Evolutionary conservation across 2,888 invertebrate species (phyloP).

Genomic region (Octodonta nipae): DNA sequence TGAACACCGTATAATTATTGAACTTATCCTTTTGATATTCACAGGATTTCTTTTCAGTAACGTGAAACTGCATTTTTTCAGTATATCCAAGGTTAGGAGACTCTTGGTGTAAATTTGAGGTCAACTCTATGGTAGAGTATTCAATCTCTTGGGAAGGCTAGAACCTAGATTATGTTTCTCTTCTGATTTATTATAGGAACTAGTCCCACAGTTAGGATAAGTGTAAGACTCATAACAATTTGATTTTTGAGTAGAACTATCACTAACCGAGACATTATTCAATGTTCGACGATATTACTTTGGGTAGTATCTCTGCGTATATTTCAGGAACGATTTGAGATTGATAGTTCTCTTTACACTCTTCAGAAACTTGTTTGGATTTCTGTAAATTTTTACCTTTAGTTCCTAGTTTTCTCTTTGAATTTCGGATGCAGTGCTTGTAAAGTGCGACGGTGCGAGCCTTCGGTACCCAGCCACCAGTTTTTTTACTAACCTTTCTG

Average conservation of each 20-base stretch:
- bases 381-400: slow-evolving; percentile 8
- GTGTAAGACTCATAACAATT: slow-evolving; percentile 22
- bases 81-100: slow-evolving; percentile 18
- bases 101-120: slow-evolving; percentile 22
- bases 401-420: slow-evolving; percentile 15
- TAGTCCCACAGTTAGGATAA: slow-evolving; percentile 13
- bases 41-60: slow-evolving; percentile 24
- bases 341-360: slow-evolving; percentile 31
- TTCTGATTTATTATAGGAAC: no score
- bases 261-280: slow-evolving; percentile 8
- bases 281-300: slow-evolving; percentile 5
- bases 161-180: no score
- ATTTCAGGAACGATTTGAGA: slow-evolving; percentile 32
- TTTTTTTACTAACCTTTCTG: slow-evolving; percentile 18
- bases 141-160: slow-evolving; percentile 26
- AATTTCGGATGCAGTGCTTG: slow-evolving; percentile 17
- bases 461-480: slow-evolving; percentile 23
- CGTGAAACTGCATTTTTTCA: slow-evolving; percentile 26
- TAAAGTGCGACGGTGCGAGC: slow-evolving; percentile 18
- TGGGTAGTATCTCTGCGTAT: slow-evolving; percentile 17
- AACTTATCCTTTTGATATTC: slow-evolving; percentile 25
- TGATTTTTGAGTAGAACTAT: slow-evolving; percentile 12
- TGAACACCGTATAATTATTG: slow-evolving; percentile 23
- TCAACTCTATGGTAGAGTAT: slow-evolving; percentile 30
- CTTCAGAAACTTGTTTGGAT: slow-evolving; percentile 20